Percentiles rank a stretch among this genome's conserved stretches.
Conservation (phyloP, 1,140 invertebrate species). For the Lepidurus apus region DNA sequence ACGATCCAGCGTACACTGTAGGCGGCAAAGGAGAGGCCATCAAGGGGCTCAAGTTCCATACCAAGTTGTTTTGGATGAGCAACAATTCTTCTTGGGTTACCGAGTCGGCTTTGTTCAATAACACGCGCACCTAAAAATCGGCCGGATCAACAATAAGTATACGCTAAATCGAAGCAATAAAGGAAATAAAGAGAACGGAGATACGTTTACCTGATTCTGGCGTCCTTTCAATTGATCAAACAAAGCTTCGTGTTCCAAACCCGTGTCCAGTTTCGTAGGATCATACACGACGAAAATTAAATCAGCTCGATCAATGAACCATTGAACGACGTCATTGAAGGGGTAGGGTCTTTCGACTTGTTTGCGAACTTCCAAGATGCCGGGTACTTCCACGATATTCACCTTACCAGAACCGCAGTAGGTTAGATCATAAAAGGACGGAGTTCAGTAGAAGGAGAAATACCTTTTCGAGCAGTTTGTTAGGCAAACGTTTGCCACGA, state of each 20-base stretch:
- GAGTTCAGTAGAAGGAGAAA: conserved; percentile 28
- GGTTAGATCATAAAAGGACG: not conserved
- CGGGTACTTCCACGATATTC: conserved; percentile 92
- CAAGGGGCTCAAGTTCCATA: conserved; percentile 92
- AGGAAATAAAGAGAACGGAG: conserved; percentile 15
- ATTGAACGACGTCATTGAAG: conserved; percentile 92
- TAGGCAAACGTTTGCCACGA: conserved; percentile 71
- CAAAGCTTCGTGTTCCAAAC: conserved; percentile 87
- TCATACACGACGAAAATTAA: conserved; percentile 93
- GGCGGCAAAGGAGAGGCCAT: conserved; percentile 91
- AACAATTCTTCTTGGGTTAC: conserved; percentile 87
- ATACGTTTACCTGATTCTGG: conserved; percentile 65
- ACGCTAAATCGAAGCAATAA: not conserved
- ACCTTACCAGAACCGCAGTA: conserved; percentile 55
- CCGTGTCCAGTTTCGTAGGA: conserved; percentile 88
- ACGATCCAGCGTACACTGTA: conserved; percentile 84
- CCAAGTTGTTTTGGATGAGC: conserved; percentile 84
- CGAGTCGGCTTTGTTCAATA: conserved; percentile 91
- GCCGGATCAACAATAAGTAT: not conserved
- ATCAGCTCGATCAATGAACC: conserved; percentile 92
- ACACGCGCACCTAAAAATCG: conserved; percentile 57
- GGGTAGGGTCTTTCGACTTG: conserved; percentile 87
- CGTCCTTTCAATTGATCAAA: conserved; percentile 87
- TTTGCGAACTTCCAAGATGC: conserved; percentile 87
- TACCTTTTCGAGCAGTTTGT: conserved; percentile 83